A percentile compares a stretch with the other conserved stretches of the same genome.
Evolutionary conservation across 2,113 vertebrate genomes (phyloP).

Genomic region (Nematolebias whitei): DNA sequence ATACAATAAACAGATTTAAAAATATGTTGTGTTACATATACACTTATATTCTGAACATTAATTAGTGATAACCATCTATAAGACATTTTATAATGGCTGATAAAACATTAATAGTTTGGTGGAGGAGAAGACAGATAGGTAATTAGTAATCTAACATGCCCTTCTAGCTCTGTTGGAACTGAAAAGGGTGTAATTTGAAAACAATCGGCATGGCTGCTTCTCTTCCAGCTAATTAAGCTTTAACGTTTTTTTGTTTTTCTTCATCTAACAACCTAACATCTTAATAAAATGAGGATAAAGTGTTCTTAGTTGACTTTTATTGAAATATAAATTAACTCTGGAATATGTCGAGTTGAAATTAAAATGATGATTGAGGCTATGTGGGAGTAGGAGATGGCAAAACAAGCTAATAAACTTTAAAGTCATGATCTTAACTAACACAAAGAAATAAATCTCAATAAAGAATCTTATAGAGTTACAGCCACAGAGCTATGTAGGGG

Average conservation of each 20-base stretch:
- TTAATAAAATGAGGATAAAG: neutral
- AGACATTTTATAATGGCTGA: neutral
- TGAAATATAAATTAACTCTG: neutral
- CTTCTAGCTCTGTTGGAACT: neutral
- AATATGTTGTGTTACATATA: no score
- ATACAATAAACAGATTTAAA: no score
- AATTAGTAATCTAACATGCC: neutral
- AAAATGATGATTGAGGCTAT: neutral
- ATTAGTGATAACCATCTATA: neutral
- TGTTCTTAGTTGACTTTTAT: neutral
- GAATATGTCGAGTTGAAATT: neutral
- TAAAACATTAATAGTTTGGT: neutral
- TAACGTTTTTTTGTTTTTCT: neutral
- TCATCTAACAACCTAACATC: neutral
- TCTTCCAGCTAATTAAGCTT: neutral
- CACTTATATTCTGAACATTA: neutral
- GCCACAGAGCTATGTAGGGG: no score
- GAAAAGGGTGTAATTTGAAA: neutral
- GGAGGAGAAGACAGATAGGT: neutral
- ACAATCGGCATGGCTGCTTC: neutral
- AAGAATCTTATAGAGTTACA: no score
- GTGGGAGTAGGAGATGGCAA: neutral
- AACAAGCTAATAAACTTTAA: neutral
- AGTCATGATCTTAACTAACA: neutral
- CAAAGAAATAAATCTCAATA: no score